Evolutionary conservation across 2,113 vertebrate genomes (phyloP), one percentile per base, ranked within the genome.

Genomic region (Prionailurus viverrinus): DNA sequence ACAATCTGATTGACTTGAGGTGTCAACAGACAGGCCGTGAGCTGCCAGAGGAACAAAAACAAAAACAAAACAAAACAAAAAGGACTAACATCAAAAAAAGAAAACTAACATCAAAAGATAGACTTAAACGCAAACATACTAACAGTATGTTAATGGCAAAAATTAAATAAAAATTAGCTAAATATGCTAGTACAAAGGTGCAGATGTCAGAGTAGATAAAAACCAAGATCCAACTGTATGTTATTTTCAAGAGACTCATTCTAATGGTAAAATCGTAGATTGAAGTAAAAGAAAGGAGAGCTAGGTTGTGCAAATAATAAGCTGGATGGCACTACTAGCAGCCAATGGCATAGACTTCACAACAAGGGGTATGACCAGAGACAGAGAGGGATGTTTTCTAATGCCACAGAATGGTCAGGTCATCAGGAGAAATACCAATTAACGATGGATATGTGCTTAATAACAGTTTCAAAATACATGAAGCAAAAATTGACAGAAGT

Each of bases 101-200:
- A 58, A 94, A 93, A 69, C 61, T 4, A 65, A 23, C 55, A 61
- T 66, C 19, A 55, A 58, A 45, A 94, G 79, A 33, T 27, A 79
- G 82, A 58, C 45, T 31, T 87, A 73, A 65, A 68, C 10, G 14
- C 79, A 71, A 13, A 74, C 39, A 39, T 19, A 51, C 18, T 58
- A 61, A 51, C 45, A 91, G 16, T 36, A 76, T 1, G 13, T 31
- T 78, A 39, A 36, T 79, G 74, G 48, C 21, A 89, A 88, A 94
- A 89, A 58, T 53, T 84, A 92, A 39, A 61, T 86, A 68, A 82
- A 86, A 78, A n/a, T 95, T n/a, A 71, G 81, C 36, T 31, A 86
- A 53, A 69, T 41, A 39, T 41, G 78, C 7, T 76, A 87, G 41
- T 84, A 53, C 82, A 95, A 87, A 90, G 82, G 48, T 58, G 81